These are phyloP conservation scores for Drosophila prostipennis DNA, from an alignment of 2,888 invertebrate genomes.

Conservation along the genomic window DNA sequence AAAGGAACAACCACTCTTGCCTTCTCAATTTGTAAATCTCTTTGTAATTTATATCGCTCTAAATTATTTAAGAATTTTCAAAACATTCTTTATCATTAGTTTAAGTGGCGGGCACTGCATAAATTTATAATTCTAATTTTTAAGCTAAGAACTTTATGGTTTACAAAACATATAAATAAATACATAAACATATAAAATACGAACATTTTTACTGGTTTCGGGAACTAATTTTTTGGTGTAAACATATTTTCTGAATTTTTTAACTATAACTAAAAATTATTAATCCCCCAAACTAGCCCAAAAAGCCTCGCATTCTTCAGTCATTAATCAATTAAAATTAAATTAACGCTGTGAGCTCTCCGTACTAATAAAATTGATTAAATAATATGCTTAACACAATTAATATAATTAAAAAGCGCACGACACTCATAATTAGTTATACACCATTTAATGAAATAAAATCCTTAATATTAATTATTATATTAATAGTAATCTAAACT, in stretches of 20 bases:
- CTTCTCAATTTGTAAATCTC: background rate
- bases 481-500: background rate
- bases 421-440: background rate
- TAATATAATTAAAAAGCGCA: background rate
- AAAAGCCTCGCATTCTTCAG: too few relatives aligned
- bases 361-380: background rate
- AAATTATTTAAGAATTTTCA: background rate
- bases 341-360: too few relatives aligned
- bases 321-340: too few relatives aligned
- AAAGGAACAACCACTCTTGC: background rate
- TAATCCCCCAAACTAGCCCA: too few relatives aligned
- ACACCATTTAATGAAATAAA: background rate
- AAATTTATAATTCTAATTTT: constrained; percentile 3
- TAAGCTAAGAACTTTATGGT: constrained; percentile 5
- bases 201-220: too few relatives aligned
- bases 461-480: too few relatives aligned
- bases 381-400: background rate
- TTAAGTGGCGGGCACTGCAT: constrained; percentile 52
- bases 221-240: too few relatives aligned
- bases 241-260: too few relatives aligned
- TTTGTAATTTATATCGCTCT: background rate
- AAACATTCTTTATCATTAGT: constrained; percentile 14
- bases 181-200: background rate
- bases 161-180: background rate
- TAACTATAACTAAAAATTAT: too few relatives aligned